phyloP scores from a whole-genome alignment of 2,888 invertebrate species.

The Drosophila prolongata region DNA sequence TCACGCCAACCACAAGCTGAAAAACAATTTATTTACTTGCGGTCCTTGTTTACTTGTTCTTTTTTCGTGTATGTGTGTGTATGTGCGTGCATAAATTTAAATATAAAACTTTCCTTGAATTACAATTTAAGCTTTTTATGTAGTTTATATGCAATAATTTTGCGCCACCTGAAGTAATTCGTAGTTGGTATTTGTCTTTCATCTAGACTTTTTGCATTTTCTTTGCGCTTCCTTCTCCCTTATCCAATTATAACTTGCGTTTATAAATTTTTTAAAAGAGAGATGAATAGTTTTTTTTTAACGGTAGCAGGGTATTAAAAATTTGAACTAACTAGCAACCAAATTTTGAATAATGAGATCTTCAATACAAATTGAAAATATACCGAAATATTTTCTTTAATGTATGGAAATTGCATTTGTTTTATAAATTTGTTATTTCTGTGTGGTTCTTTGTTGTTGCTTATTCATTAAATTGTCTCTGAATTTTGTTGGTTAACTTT shows the following conservation, averaged over 20 bases:
- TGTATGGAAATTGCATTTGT: neutral
- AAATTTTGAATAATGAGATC: no score
- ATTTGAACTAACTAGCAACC: no score
- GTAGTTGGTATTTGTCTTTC: conserved; percentile 25
- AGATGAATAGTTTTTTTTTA: neutral
- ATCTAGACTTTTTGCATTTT: neutral
- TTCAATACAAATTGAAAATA: no score
- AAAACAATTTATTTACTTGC: conserved; percentile 8
- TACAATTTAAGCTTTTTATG: conserved; percentile 16
- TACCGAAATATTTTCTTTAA: neutral
- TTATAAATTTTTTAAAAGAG: neutral
- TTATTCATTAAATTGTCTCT: neutral
- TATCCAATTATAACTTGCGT: conserved; percentile 23
- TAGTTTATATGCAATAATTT: conserved; percentile 11
- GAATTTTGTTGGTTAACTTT: neutral
- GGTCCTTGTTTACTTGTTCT: conserved; percentile 29
- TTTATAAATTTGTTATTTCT: neutral
- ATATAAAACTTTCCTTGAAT: conserved; percentile 3
- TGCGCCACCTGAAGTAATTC: neutral
- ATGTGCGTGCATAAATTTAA: conserved; percentile 5
- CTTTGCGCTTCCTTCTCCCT: neutral
- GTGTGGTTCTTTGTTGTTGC: neutral
- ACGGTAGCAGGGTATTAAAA: no score
- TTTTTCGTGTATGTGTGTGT: conserved; percentile 8
- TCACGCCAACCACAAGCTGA: neutral